Evolutionary conservation across 2,888 invertebrate genomes (phyloP), one percentile per base, ranked within the genome.

Genomic region (Kryphioiulus occultus): DNA sequence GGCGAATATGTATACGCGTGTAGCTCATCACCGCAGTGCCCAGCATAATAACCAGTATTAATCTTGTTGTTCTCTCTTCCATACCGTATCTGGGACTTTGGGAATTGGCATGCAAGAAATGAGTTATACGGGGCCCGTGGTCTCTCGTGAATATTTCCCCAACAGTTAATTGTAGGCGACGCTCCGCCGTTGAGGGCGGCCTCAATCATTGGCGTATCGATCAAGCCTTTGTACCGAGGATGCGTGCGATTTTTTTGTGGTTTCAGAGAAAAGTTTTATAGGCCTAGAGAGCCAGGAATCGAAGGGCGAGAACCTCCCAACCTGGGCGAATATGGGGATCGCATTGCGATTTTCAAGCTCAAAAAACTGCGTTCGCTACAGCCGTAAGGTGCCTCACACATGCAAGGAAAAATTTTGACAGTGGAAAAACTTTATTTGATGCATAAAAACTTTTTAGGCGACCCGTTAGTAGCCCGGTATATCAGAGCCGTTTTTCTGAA

Each of bases 11-110:
- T 78, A 78, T 78, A 78, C 78, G 78, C 78, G 78, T 78, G 78
- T 78, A 78, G 78, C 78, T 85, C 85, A 44, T 85, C 85, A 85
- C 44, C 44, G 85, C 85, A 85, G 85, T 87, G 87, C 87, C 84
- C 87, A 87, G 84, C 78, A 87, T 87, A 87, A 87, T 87, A 87
- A 87, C 87, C 87, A 59, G 87, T 87, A 87, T 87, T 87, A 87
- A 87, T 87, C 87, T 87, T 83, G 87, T 87, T 87, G 87, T 87
- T 87, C 87, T 87, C 78, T 87, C 87, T 68, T 30, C 83, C 87
- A 39, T 87, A 87, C 87, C 83, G 87, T 83, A 87, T 83, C 87
- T 87, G 87, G 87, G 87, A 87, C 87, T 87, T 87, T 82, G 87
- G 87, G 87, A 87, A 87, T 87, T 87, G 83, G 84, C 78, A 68